phyloP scores from a whole-genome alignment of 2,797 vertebrate species.

The Pelochelys cantorii region DNA sequence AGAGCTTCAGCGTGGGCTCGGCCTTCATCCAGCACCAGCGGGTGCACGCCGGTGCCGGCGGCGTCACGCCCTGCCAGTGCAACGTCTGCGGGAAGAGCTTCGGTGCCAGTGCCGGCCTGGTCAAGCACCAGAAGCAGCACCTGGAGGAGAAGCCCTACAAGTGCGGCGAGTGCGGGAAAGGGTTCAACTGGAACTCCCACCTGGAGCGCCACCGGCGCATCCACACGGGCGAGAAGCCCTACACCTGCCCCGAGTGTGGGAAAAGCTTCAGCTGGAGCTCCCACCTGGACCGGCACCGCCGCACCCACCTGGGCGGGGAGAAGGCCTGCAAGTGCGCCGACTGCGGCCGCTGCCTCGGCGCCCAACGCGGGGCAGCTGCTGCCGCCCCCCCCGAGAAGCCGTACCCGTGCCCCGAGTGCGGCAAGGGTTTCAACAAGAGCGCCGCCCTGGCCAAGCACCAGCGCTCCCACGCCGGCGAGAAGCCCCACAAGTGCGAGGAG shows the following conservation, averaged over 20 bases:
- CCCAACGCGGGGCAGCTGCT: background rate
- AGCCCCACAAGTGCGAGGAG: conserved; percentile 64
- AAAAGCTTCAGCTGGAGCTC: conserved; percentile 76
- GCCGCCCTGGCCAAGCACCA: conserved; percentile 66
- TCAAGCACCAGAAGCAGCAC: background rate
- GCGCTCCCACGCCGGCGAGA: conserved; percentile 58
- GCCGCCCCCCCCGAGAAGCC: conserved; percentile 10
- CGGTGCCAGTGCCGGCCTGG: rapidly evolving
- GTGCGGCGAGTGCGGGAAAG: conserved; percentile 63
- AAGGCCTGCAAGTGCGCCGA: background rate
- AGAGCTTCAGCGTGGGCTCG: conserved; percentile 61
- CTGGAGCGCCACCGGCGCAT: conserved; percentile 72
- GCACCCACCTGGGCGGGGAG: conserved; percentile 9
- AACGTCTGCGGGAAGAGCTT: conserved; percentile 60
- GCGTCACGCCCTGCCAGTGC: background rate
- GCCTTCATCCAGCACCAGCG: conserved; percentile 75
- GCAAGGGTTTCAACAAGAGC: conserved; percentile 63
- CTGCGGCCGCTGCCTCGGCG: background rate
- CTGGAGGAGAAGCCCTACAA: conserved; percentile 43
- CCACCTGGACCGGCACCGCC: conserved; percentile 70
- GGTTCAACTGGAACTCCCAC: conserved; percentile 78
- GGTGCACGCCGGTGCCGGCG: background rate
- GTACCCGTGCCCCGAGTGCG: conserved; percentile 75
- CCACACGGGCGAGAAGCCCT: conserved; percentile 63
- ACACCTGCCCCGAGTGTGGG: conserved; percentile 64